A percentile compares a stretch with the other conserved stretches of the same genome.
Conservation (phyloP, 2,797 vertebrate species). For the Mormyrus hasselquistii region DNA sequence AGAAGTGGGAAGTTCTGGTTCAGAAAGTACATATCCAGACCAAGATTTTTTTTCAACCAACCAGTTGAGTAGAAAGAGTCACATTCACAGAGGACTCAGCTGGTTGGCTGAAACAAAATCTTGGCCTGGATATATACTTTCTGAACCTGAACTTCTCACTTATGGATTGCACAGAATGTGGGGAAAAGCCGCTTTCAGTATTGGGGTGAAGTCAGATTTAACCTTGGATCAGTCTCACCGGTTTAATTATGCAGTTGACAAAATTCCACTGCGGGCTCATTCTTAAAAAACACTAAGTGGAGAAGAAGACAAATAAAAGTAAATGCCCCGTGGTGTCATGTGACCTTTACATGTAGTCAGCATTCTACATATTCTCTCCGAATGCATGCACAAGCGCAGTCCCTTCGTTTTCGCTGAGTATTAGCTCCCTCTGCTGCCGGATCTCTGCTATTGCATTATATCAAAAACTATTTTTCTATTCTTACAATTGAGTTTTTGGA, state of each 20-base stretch:
- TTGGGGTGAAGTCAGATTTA: neutral
- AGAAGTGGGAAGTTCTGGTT: neutral
- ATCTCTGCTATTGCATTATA: conserved; percentile 52
- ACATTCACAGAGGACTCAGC: neutral
- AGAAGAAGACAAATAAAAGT: neutral
- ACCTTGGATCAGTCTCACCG: neutral
- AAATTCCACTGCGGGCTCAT: neutral
- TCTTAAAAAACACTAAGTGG: neutral
- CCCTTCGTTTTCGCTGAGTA: conserved; percentile 50
- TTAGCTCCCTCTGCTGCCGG: conserved; percentile 37
- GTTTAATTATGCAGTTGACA: neutral
- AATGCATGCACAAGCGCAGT: conserved; percentile 33
- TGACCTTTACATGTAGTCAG: conserved; percentile 28
- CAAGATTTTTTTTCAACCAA: neutral
- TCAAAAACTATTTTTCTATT: neutral
- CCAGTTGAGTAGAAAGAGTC: neutral
- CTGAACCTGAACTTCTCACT: neutral
- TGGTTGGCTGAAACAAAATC: neutral
- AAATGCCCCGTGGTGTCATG: conserved; percentile 17
- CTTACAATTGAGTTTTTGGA: neutral
- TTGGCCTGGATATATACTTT: neutral
- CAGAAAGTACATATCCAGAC: neutral
- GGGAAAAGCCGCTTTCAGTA: neutral
- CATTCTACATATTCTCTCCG: neutral
- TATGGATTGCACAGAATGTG: neutral